Base-by-base conservation (phyloP, 2,113 vertebrate genomes). In the Conger conger region DNA sequence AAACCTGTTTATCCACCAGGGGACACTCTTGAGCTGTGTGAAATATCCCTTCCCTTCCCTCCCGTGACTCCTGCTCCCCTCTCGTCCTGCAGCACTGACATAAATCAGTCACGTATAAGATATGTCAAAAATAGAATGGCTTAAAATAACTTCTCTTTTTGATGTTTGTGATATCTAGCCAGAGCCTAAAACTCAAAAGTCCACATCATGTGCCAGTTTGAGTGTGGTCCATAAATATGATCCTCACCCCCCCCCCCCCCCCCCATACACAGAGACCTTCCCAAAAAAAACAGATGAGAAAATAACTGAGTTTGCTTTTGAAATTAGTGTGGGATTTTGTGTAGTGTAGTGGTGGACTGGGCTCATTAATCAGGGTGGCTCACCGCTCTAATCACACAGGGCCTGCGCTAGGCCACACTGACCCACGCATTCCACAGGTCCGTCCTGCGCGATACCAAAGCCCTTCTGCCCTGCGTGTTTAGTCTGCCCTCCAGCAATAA, bases 311-410 rank as follows among this genome's bases (percentile, higher is more conserved):
- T 92, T 91, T 93, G 93, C 93, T 50, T 50, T 50, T 90, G 89
- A 93, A 92, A 92, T 93, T 90, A 92, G 92, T 90, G 86, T 54
- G 88, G 92, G 93, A 94, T 95, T 94, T 93, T 93, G 93, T 95
- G n/a, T 95, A 95, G 90, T 94, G 95, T 94, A 94, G 93, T 35
- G 94, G 93, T 93, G 84, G 92, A 92, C 93, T 97, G 82, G 84
- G 60, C 89, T 84, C 85, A 93, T 93, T 91, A 93, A 93, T 93
- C 88, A 91, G 86, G 9, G n/a, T 20, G 45, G 84, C 85, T 87
- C 88, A 89, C 89, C 84, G 86, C 73, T 86, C 77, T 86, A 86
- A 84, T 57, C 87, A 86, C 35, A 76, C 81, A 86, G 80, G 68
- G 84, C 82, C 83, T 45, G 63, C 87, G 76, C 50, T 86, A 87